A percentile compares a stretch with the other conserved stretches of the same genome.
Conservation (phyloP, 2,113 vertebrate species). For the Myotis yumanensis region DNA sequence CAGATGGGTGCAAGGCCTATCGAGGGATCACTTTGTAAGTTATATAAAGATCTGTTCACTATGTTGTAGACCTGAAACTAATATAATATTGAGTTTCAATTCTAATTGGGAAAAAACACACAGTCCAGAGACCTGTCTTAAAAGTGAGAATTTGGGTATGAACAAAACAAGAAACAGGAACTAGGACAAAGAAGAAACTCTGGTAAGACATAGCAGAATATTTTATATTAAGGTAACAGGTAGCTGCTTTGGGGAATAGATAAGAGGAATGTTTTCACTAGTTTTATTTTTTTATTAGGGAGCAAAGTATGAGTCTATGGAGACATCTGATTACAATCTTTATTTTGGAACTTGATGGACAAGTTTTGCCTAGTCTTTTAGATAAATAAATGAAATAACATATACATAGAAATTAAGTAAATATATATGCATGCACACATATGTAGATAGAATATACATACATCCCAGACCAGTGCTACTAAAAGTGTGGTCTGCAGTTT, state of each 20-base stretch:
- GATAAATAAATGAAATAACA: not conserved
- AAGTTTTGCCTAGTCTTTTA: slow-evolving; percentile 17
- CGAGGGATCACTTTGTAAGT: not conserved
- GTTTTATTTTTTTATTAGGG: not conserved
- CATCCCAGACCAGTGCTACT: not conserved
- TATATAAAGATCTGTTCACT: not conserved
- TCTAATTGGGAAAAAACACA: not conserved
- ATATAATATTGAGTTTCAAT: not conserved
- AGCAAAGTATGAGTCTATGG: not conserved
- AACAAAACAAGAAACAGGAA: not conserved
- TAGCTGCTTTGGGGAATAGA: not conserved
- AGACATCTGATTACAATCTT: not conserved
- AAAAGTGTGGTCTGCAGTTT: not conserved
- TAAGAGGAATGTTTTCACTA: not conserved
- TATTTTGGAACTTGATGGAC: not conserved
- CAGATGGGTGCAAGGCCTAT: not conserved
- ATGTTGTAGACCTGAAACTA: not conserved
- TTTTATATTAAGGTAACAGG: not conserved
- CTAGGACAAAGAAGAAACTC: not conserved
- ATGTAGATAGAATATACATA: not conserved
- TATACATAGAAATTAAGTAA: not conserved
- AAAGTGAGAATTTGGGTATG: not conserved
- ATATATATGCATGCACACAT: not conserved
- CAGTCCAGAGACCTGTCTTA: not conserved
- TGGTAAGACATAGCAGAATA: not conserved